Evolutionary conservation across 2,113 vertebrate species (phyloP), one percentile per base, ranked within the genome.

Genomic region (Jacana jacana): DNA sequence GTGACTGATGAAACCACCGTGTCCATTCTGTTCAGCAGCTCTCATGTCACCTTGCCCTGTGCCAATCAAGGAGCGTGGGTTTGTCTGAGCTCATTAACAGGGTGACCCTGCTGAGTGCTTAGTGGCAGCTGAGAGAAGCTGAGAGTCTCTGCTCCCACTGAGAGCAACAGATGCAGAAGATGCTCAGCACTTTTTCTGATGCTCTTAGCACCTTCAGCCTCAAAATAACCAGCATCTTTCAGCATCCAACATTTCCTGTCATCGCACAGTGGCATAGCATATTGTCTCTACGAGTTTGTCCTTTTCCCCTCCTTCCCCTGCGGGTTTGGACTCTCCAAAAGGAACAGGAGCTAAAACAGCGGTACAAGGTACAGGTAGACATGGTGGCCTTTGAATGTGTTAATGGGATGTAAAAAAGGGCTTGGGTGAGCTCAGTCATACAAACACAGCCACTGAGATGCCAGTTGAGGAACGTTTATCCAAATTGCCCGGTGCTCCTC

Each of bases 221-320:
- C 57, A 63, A 82, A 72, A 78, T 72, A 55, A 72, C 17, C 23
- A 42, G 8, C 20, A 13, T 49, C 40, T 83, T 49, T 44, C 17
- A 12, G 14, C 39, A 63, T 15, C 54, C 28, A 66, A 39, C 17
- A 11, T 31, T 25, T 66, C 71, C 65, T 51, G 16, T 24, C 60
- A 37, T 25, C 0, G 0, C 46, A 18, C 24, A 61, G 35, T 0
- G 0, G 31, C 0, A 0, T n/a, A 17, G 17, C 13, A 0, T 37
- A 11, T 63, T 13, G 6, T 37, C 13, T 33, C 49, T 44, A 23
- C 42, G 11, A 31, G 40, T 84, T 69, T 48, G 15, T 44, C 51
- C 42, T 84, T 88, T 77, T 27, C 0, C 0, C 24, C 19, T 28
- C 15, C 24, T 25, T 78, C 10, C 11, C 30, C 10, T 19, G 18